A percentile compares a stretch with the other conserved stretches of the same genome.
Conservation (phyloP, 2,113 vertebrate genomes). For the Peromyscus leucopus region DNA sequence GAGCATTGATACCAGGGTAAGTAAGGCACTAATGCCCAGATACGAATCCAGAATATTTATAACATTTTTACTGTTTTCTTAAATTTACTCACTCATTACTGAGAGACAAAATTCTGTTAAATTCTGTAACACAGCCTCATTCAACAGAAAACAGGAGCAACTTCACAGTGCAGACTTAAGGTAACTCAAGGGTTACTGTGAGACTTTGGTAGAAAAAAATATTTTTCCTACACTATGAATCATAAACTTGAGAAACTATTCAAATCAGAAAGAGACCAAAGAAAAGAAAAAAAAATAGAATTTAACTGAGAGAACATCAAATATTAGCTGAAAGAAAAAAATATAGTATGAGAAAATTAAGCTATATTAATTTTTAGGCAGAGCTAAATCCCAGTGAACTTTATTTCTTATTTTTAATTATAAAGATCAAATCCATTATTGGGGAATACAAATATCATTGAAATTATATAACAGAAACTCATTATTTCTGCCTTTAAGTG, state of each 20-base stretch:
- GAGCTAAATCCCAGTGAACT: slow-evolving; percentile 79
- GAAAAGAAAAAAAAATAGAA: slow-evolving; percentile 50
- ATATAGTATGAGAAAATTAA: slow-evolving; percentile 73
- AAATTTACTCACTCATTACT: not conserved
- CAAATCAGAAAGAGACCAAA: slow-evolving; percentile 43
- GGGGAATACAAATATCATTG: slow-evolving; percentile 73
- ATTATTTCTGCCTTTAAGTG: slow-evolving; percentile 66
- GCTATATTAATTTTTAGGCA: slow-evolving; percentile 70
- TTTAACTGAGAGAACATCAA: slow-evolving; percentile 69
- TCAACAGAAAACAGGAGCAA: not conserved
- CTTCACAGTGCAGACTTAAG: slow-evolving; percentile 19
- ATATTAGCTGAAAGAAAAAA: slow-evolving; percentile 77
- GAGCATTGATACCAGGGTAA: not conserved
- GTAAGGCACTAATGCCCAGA: not conserved
- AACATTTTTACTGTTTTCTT: not conserved
- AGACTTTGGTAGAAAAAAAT: not conserved
- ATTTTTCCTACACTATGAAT: slow-evolving; percentile 4
- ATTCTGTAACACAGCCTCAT: not conserved
- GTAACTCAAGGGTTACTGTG: slow-evolving; percentile 22
- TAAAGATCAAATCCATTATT: slow-evolving; percentile 75
- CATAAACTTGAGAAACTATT: slow-evolving; percentile 10
- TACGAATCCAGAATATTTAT: not conserved
- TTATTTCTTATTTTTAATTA: slow-evolving; percentile 83
- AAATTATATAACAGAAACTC: slow-evolving; percentile 71
- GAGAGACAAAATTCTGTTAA: not conserved